These are phyloP conservation scores for Hozukius guyotensis DNA, from an alignment of 2,797 vertebrate genomes.

Conservation along the genomic window DNA sequence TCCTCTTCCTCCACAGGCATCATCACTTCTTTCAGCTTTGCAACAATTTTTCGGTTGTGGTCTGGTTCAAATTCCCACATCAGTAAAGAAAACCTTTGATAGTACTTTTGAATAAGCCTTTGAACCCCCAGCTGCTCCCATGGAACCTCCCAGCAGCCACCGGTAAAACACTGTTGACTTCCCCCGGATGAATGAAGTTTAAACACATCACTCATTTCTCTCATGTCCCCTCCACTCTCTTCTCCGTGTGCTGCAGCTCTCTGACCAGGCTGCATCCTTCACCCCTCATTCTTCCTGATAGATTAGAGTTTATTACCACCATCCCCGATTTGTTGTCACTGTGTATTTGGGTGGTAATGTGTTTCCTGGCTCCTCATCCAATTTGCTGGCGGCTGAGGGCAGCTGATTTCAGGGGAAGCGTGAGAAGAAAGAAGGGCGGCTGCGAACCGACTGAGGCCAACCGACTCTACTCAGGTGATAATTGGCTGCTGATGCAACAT, in stretches of 20 bases:
- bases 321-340: constrained; percentile 68
- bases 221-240: constrained; percentile 32
- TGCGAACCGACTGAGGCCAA: constrained; percentile 44
- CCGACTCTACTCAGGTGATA: constrained; percentile 75
- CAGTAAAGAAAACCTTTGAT: constrained; percentile 3
- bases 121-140: constrained; percentile 8
- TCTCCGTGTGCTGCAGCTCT: constrained; percentile 38
- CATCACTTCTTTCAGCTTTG: constrained; percentile 5
- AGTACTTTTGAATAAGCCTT: constrained; percentile 14
- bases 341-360: constrained; percentile 58
- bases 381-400: constrained; percentile 55
- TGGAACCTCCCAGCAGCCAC: constrained; percentile 22
- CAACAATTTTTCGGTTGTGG: constrained; percentile 6
- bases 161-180: constrained; percentile 32
- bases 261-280: constrained; percentile 49
- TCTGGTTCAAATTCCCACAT: constrained; percentile 24
- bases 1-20: constrained; percentile 13
- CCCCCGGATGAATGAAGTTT: constrained; percentile 45
- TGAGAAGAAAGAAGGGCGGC: constrained; percentile 53
- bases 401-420: constrained; percentile 44
- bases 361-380: constrained; percentile 61
- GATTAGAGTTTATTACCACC: constrained; percentile 63
- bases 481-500: constrained; percentile 77
- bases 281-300: constrained; percentile 59
- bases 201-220: constrained; percentile 54